phyloP scores from a whole-genome alignment of 1,140 invertebrate genomes.

The Diploscapter pachys region DNA sequence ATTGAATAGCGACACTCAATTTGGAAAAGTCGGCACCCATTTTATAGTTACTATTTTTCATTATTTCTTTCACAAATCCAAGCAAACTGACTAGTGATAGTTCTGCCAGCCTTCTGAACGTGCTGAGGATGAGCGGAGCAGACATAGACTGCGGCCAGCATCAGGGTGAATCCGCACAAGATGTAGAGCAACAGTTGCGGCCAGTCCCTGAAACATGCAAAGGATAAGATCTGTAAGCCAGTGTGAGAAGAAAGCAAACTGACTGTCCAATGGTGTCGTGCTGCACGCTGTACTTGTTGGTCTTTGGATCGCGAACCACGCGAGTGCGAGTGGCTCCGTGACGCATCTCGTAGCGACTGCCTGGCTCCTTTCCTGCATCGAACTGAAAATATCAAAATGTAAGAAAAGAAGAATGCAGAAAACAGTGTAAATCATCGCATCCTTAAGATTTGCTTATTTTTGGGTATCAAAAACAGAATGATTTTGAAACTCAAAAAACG shows the following conservation, averaged over 20 bases:
- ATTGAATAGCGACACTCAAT: neutral
- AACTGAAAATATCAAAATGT: neutral
- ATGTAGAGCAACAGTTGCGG: constrained; percentile 7
- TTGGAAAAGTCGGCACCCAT: neutral
- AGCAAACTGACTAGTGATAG: neutral
- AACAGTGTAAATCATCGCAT: too few relatives aligned
- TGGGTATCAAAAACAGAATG: too few relatives aligned
- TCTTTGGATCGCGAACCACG: neutral
- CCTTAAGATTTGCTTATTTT: too few relatives aligned
- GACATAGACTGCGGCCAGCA: constrained; percentile 10
- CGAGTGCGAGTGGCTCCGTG: constrained; percentile 1
- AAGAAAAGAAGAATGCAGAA: too few relatives aligned
- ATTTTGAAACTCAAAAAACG: too few relatives aligned
- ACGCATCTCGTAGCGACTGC: constrained; percentile 6
- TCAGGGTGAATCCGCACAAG: neutral
- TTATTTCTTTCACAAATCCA: neutral
- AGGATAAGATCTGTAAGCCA: neutral
- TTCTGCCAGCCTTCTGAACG: neutral
- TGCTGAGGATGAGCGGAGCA: constrained; percentile 7
- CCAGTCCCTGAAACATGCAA: constrained; percentile 2
- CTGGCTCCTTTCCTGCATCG: constrained; percentile 1
- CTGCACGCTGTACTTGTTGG: constrained; percentile 6
- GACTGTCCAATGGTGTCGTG: neutral
- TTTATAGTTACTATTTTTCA: neutral
- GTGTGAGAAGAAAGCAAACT: neutral